Base-by-base conservation (phyloP, 2,888 invertebrate species). In the Drosophila melanocephala region DNA sequence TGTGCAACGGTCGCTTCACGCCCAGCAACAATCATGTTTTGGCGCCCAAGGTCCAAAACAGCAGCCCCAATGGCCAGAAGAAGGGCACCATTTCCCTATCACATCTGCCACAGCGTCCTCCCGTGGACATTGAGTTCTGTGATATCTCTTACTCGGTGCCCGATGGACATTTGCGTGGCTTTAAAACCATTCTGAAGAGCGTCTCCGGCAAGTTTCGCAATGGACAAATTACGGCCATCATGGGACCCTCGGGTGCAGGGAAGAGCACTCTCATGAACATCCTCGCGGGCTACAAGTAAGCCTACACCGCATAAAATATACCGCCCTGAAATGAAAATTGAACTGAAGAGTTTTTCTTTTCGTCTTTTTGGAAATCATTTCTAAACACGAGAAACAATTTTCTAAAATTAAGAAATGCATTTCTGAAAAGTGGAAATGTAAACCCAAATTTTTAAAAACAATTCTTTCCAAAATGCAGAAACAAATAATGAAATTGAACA, bases 181-280 rank as follows among this genome's bases (percentile, higher is more conserved):
- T 96, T 93, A 98, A 98, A 93, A 96, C 97, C 19, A 96, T 98
- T 88, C 94, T 98, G 83, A 98, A 98, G 94, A 96, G 96, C 84
- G 96, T 99, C 67, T 97, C 97, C 89, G 99, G 99, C 12, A 96
- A 96, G 91, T 98, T 98, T 93, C 95, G 95, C 83, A 97, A 97
- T 75, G 97, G 98, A n/a, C 97, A 98, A 92, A 94, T 99, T 84
- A 98, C 98, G 1, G 98, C 98, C 37, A 98, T 99, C 72, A 98
- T 99, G 98, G 99, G 99, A 39, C 98, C 99, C 37, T 98, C 98
- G 0, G 95, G 95, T 1, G 95, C 95, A 19, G 95, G 95, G 51
- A 97, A 97, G 91, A 97, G 96, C 91, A 97, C 97, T 0, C 95
- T 97, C 16, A 97, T 97, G 97, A 97, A 97, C 92, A 97, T 97